phyloP scores from a whole-genome alignment of 2,888 invertebrate genomes.

The Ormyrus thymus region DNA sequence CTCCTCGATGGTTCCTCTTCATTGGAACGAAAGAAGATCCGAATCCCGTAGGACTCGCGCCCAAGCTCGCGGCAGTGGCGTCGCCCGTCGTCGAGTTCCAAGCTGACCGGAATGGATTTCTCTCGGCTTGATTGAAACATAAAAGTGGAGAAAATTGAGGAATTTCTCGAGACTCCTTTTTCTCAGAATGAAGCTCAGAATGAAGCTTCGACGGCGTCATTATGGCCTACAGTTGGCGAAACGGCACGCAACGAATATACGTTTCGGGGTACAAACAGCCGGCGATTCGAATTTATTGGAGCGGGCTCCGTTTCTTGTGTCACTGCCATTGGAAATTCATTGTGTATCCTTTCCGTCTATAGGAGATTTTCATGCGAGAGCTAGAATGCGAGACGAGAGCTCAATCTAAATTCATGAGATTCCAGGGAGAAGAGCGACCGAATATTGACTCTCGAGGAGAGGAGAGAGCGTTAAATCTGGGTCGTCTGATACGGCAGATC shows the following conservation, averaged over 20 bases:
- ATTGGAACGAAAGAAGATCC: conserved; percentile 26
- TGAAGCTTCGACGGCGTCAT: neutral
- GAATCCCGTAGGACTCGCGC: neutral
- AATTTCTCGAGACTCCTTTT: neutral
- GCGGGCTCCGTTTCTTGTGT: neutral
- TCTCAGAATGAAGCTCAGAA: too few relatives aligned
- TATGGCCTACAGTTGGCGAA: neutral
- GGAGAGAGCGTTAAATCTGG: conserved; percentile 45
- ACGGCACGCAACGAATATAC: neutral
- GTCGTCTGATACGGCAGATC: conserved; percentile 46
- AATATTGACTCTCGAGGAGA: conserved; percentile 46
- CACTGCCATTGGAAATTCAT: conserved; percentile 45
- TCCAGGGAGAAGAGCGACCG: conserved; percentile 48
- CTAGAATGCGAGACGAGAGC: too few relatives aligned
- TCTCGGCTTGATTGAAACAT: conserved; percentile 21
- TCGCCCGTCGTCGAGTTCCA: conserved; percentile 32
- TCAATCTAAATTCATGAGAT: conserved; percentile 53
- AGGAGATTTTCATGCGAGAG: too few relatives aligned
- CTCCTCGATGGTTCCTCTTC: conserved; percentile 7
- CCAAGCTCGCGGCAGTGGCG: conserved; percentile 11
- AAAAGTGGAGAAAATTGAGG: conserved; percentile 21
- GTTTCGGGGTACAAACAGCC: neutral
- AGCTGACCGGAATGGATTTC: conserved; percentile 32
- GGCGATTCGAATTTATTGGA: too few relatives aligned
- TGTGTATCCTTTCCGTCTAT: conserved; percentile 33